These are phyloP conservation scores for Zeus faber DNA, from an alignment of 2,113 vertebrate genomes.

Conservation along the genomic window DNA sequence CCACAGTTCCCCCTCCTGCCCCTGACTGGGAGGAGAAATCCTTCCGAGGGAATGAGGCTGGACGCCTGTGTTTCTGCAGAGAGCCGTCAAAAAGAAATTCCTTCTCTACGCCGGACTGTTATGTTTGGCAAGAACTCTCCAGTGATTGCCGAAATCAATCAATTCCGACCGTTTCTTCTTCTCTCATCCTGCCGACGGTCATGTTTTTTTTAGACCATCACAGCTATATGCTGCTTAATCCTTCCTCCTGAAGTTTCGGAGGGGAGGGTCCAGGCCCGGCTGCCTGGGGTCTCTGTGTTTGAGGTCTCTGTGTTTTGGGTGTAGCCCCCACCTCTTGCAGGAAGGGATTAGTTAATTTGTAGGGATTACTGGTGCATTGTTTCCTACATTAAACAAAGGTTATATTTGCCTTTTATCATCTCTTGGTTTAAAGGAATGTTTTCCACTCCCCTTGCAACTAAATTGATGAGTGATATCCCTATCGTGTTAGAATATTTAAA, in stretches of 20 bases:
- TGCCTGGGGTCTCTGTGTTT: slow-evolving; percentile 28
- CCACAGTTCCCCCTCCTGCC: background rate
- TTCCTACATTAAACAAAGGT: slow-evolving; percentile 29
- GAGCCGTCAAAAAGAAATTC: background rate
- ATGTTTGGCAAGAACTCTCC: background rate
- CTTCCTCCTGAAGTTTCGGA: slow-evolving; percentile 20
- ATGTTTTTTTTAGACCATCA: too few relatives aligned
- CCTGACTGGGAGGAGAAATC: slow-evolving; percentile 1
- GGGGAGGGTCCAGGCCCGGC: slow-evolving; percentile 6
- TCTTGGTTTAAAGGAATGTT: slow-evolving; percentile 25
- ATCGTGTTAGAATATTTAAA: background rate
- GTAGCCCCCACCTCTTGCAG: slow-evolving; percentile 46
- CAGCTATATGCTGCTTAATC: slow-evolving; percentile 5
- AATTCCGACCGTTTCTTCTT: too few relatives aligned
- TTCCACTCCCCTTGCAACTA: slow-evolving; percentile 22
- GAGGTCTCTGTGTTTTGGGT: slow-evolving; percentile 41
- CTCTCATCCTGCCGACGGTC: slow-evolving; percentile 9
- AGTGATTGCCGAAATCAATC: too few relatives aligned
- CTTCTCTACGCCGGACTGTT: background rate
- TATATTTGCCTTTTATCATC: slow-evolving; percentile 28
- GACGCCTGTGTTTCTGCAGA: background rate
- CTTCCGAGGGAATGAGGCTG: background rate
- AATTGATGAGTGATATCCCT: slow-evolving; percentile 14
- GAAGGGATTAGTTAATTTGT: slow-evolving; percentile 59
- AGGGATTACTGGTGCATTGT: slow-evolving; percentile 54